Evolutionary conservation across 2,888 invertebrate genomes (phyloP), one percentile per base, ranked within the genome.

Genomic region (Hydropsyche betteni): DNA sequence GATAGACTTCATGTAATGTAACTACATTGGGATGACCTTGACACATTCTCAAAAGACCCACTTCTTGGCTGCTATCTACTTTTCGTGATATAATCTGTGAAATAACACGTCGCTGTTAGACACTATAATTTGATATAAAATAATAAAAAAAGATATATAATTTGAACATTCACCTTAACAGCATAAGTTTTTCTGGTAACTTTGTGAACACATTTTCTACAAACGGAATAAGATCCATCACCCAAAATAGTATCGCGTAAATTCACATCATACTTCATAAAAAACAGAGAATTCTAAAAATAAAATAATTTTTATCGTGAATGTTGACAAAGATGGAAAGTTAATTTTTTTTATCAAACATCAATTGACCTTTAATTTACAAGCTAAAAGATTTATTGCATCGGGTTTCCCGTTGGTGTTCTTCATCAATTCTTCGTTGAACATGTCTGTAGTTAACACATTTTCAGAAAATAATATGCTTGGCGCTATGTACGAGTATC

Each of bases 401-500:
- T 84, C 69, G 4, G 79, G 79, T 61, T 61, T 75, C 58, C 58
- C 74, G 34, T 50, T 69, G 33, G 58, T 24, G 50, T 76, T 75
- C 5, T 77, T 72, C 33, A 61, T 72, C 34, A 74, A 51, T 10
- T 78, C 76, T 2, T 75, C 85, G 85, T 89, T 85, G 84, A 92
- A 89, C 76, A 92, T 89, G 81, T 93, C 92, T 76, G 92, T 91
- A 24, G 93, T 92, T 80, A 94, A 91, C 4, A 90, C 89, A 83
- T 94, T 94, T 82, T 93, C 92, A 24, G 91, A 91, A 86, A 96
- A 95, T 80, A 96, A 86, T 79, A 97, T 91, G 78, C 96, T 95
- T 0, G 98, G 98, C 0, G 98, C 95, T 74, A 98, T 94, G 85
- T 96, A 99, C 0, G 98, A 98, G 83, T 98, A 99, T 44, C 97